phyloP scores from a whole-genome alignment of 1,140 invertebrate genomes.

The Mamestra configurata region DNA sequence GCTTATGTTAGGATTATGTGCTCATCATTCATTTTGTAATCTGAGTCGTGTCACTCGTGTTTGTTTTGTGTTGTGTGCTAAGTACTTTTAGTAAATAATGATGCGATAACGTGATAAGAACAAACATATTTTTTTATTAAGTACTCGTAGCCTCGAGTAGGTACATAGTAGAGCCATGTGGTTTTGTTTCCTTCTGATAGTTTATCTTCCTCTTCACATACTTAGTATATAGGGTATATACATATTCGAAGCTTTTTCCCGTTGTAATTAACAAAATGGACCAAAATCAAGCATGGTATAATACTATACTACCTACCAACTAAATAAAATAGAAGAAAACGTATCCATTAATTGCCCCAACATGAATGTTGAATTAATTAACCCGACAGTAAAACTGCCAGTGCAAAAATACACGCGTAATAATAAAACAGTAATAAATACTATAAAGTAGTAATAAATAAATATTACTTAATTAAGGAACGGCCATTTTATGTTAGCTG shows the following conservation, averaged over 20 bases:
- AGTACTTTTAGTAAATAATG: constrained; percentile 15
- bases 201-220: not conserved
- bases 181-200: constrained; percentile 4
- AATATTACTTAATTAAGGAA: constrained; percentile 10
- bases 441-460: not conserved
- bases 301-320: no score
- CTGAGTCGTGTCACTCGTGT: constrained; percentile 26
- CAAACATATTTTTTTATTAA: not conserved
- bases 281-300: not conserved
- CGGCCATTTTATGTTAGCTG: no score
- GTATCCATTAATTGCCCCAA: not conserved
- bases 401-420: not conserved
- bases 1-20: constrained; percentile 33
- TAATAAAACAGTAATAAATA: not conserved
- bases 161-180: not conserved
- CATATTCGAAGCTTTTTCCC: not conserved
- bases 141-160: constrained; percentile 1
- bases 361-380: constrained; percentile 3
- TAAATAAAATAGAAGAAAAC: not conserved
- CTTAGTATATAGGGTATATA: no score
- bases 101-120: constrained; percentile 35
- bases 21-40: constrained; percentile 47
- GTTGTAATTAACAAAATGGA: not conserved
- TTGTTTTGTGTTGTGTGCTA: not conserved
- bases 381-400: not conserved